Evolutionary conservation across 1,140 invertebrate genomes (phyloP), one percentile per base, ranked within the genome.

Genomic region (Achatina immaculata): DNA sequence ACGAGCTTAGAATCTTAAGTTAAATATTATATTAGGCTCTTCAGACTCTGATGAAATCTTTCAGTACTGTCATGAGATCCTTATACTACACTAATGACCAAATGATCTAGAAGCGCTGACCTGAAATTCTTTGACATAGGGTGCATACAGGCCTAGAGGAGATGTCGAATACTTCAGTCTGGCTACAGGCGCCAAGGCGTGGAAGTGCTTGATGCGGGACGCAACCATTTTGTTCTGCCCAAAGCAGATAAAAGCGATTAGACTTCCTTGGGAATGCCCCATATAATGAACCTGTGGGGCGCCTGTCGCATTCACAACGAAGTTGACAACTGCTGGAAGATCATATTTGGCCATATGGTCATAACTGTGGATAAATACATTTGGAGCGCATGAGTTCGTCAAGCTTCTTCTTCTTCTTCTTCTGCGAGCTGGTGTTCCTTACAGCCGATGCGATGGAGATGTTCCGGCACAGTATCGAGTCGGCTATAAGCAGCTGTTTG

Each of bases 261-360:
- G 75, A 11, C 91, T 95, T 93, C 80, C 95, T 90, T 95, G 94
- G 0, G 94, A 94, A 86, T 95, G 94, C 0, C 94, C 95, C 1
- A 95, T 87, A 86, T 95, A 96, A 83, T 92, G 92, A 9, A 96
- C 79, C 71, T 94, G 91, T 11, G 90, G 83, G 62, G 93, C 89
- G 0, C 89, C 88, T 0, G 94, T 94, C 0, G 78, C 83, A 55
- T 93, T 92, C 42, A 95, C 84, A 19, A 95, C 92, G 82, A 93
- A 93, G 85, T 95, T 93, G n/a, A 96, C 92, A 86, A 94, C 93
- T 0, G 94, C 93, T 36, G 95, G 94, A 36, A 95, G 82, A 87
- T 96, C 95, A 83, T 93, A 93, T 45, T 93, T 89, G 58, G 94
- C 95, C 92, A 96, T 95, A 90, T 96, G 95, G 81, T 96, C 94